Evolutionary conservation across 23 tunicate species (phyloP), one percentile per base, ranked within the genome.

Genomic region (Halocynthia roretzi): DNA sequence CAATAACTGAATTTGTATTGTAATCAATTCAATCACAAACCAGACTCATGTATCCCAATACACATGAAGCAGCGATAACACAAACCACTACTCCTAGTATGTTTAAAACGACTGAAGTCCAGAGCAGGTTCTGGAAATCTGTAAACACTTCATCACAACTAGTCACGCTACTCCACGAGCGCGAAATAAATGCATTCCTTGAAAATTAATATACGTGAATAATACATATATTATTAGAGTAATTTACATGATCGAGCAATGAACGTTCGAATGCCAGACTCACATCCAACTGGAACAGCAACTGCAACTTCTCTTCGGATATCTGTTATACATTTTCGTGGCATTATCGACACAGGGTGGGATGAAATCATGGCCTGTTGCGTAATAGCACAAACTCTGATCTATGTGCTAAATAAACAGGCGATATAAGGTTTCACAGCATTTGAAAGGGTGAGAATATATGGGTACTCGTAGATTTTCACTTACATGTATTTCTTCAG

Each of bases 281-380:
- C 44, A 74, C 78, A 20, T 74, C 78, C 78, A 74, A 19, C 56
- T 20, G 14, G 55, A 74, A 54, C 78, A 74, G 63, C 78, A 74
- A 20, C 14, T 50, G 62, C 78, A 74, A 54, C 56, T 50, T 53
- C 78, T 54, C 56, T 74, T 74, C 65, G 78, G 78, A 50, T 74
- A 74, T 12, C 22, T 10, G 20, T 54, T 52, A 56, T 74, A 74
- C 8, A 22, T 19, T 21, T 8, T 53, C 8, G 62, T 10, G 8
- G 55, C 62, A n/a, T 54, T 74, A 44, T 53, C 65, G 21, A 74
- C 56, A 53, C 78, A 74, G 23, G 78, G 78, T 21, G 78, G 78
- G 56, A 44, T 56, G 63, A 14, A 74, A 18, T 74, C 78, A 64
- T 74, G n/a, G 14, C 9, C 21, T 54, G 56, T 53, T 17, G 78